Base-by-base conservation (phyloP, 2,113 vertebrate genomes). In the Nothoprocta pentlandii region DNA sequence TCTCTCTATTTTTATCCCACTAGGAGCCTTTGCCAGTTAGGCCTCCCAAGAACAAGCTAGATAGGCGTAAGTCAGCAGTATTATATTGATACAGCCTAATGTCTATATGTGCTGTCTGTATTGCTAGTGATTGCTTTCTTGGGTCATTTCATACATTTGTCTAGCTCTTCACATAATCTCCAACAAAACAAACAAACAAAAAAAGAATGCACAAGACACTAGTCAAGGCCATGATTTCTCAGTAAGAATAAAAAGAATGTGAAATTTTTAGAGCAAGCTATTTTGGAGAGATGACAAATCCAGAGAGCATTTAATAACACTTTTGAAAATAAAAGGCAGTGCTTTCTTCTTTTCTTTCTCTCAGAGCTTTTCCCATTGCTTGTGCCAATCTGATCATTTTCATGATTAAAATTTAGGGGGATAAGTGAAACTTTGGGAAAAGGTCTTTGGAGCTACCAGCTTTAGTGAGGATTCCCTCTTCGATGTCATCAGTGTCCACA, bases 221-320 rank as follows among this genome's bases (percentile, higher is more conserved):
- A 73, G 25, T 82, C 58, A 87, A 89, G 28, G 47, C 53, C 63
- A 69, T 49, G 34, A 16, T 81, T 95, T 34, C 67, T 90, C 51
- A 74, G 28, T 22, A 44, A n/a, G 59, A 85, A 87, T 80, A 85
- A 80, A 80, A 96, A 67, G 5, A 89, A 85, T 46, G 71, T 0
- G 19, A 46, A 23, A 32, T 74, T 92, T 90, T 92, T 53, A 80
- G 71, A 53, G 16, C 20, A n/a, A 78, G 49, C 80, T 92, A 34
- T 90, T 95, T 85, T 78, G 44, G 51, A 84, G 46, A 54, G 15
- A 36, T 93, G 82, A 78, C 36, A 88, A 90, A 93, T 74, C 42
- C 32, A 44, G 79, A 39, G 20, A 90, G 6, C 47, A 82, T 89
- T 91, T 92, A 85, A 58, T 59, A 93, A 67, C 46, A 53, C 15